Base-by-base conservation (phyloP, 30 jellyfish, hydroid and myxozoan genomes). In the Pseudorhiza aurosa region DNA sequence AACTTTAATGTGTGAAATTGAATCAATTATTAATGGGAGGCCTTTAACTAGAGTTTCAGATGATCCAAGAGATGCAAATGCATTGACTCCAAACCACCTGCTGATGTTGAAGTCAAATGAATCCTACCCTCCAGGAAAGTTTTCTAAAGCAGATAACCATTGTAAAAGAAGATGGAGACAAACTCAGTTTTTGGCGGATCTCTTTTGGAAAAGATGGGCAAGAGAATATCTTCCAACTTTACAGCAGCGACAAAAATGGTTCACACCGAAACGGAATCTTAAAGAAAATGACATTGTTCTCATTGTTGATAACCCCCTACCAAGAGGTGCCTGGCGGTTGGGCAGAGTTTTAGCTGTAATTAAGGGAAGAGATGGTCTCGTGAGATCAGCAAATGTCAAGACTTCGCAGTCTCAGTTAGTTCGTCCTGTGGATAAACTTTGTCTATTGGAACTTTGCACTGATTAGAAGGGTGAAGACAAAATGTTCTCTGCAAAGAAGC, bases 91-190 rank as follows among this genome's bases (percentile, higher is more conserved):
- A 47, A 47, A 47, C 25, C 62, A 47, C 15, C 62, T 47, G 62
- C 18, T 47, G 25, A 47, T 47, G 62, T 47, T 47, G 62, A 47
- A 47, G 21, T 47, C 89, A 36, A 58, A 58, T 37, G 26, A 18
- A 7, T 24, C 70, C 35, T 39, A 35, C 49, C 88, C 95, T 6
- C 88, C 89, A 17, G 83, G 88, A 43, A 9, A 18, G 26, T 65
- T 84, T 40, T 32, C 44, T 42, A 31, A 84, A 39, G 71, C 30
- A 43, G 88, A 72, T 31, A 44, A 39, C 43, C 42, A 82, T 56
- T 30, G 83, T 75, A 28, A 72, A 31, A 59, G 72, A 43, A 43
- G 95, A 56, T 72, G 89, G 95, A 58, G 83, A 39, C 88, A 84
- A 44, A 43, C 62, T 14, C 83, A 84, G 69, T 70, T 43, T 30